Evolutionary conservation across 2,888 invertebrate species (phyloP), one percentile per base, ranked within the genome.

Genomic region (Spodoptera picta): DNA sequence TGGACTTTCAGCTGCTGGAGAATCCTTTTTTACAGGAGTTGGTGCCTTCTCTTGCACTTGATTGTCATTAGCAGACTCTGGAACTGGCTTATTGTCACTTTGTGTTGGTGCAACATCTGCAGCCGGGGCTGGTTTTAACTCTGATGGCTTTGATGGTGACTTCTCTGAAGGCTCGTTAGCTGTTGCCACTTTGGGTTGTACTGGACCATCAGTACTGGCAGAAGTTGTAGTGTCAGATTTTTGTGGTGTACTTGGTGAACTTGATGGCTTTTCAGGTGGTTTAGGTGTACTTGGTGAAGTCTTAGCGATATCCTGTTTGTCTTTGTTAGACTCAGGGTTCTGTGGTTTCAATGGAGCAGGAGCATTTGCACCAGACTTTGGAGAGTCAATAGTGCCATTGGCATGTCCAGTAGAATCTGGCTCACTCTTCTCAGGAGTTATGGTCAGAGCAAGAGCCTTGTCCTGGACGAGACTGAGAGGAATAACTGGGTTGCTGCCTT

Each of bases 401-500:
- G 94, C 83, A 50, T 89, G 94, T 24, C 87, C 90, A 43, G 90
- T 87, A 0, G 91, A 88, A 63, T 93, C 94, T 4, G 92, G 85
- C 52, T 94, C 94, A 66, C 92, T 93, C 77, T 94, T 94, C 52
- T 94, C 94, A 2, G 91, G 90, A n/a, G 94, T 88, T 69, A 94
- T 83, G 1, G 95, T 94, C n/a, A 95, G 83, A 5, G 95, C 94
- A 2, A 95, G 81, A 1, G 88, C 87, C 76, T 94, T 94, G 47
- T 94, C 94, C 52, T 91, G 91, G 11, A 94, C 94, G 46, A 95
- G 85, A 71, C 94, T 95, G 14, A 94, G 85, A 0, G 95, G 94
- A n/a, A 92, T 84, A 79, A 88, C 89, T 2, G 90, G 87, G 64
- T 83, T 87, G 11, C 89, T 87, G 57, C 83, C 82, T 77, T 94